These are phyloP conservation scores for Eptatretus atami DNA, from an alignment of 2,797 vertebrate genomes.

Conservation along the genomic window DNA sequence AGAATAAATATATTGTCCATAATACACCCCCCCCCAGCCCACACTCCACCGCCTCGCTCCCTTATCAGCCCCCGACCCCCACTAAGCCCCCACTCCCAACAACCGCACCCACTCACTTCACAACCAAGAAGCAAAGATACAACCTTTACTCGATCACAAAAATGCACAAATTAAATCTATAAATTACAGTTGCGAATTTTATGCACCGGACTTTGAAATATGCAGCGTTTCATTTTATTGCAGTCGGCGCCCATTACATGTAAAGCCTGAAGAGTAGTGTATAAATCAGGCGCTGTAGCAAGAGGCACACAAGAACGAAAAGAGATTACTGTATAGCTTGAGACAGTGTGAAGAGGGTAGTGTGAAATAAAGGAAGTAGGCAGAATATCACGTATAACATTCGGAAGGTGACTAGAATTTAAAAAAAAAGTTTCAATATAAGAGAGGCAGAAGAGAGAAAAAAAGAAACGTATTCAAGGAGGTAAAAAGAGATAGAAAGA, in stretches of 20 bases:
- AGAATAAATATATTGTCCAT: too few species aligned
- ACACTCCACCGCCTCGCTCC: too few species aligned
- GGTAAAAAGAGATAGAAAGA: background rate
- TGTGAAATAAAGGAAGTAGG: too few species aligned
- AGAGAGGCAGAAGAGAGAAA: background rate
- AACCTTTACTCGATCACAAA: background rate
- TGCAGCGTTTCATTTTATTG: constrained; percentile 3
- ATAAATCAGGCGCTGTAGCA: too few species aligned
- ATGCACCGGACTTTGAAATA: background rate
- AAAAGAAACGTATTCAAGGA: background rate
- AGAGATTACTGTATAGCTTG: too few species aligned
- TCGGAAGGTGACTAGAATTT: too few species aligned
- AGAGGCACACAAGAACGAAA: too few species aligned
- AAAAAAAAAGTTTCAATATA: background rate
- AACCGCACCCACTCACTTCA: background rate
- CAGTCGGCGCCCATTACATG: background rate
- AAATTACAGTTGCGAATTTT: background rate
- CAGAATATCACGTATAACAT: too few species aligned
- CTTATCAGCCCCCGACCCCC: background rate
- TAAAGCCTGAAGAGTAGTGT: too few species aligned
- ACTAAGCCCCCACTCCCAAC: background rate
- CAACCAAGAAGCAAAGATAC: background rate
- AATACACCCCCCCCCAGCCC: too few species aligned
- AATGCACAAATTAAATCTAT: constrained; percentile 4
- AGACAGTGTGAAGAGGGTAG: too few species aligned